phyloP scores from a whole-genome alignment of 92 coral and sea anemone species.

The Siderastrea siderea region DNA sequence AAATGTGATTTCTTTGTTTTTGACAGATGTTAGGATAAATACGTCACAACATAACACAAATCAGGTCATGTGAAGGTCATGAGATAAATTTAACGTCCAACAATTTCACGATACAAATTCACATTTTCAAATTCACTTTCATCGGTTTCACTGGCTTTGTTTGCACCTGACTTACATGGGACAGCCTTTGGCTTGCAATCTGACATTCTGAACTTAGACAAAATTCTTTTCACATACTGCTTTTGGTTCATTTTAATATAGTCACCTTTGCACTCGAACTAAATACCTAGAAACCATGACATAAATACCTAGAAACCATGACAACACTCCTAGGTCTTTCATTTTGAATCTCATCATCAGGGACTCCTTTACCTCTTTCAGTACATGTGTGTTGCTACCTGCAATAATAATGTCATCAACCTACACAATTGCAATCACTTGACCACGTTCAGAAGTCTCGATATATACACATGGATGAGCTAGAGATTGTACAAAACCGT shows the following conservation, averaged over 20 bases:
- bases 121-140: conserved; percentile 36
- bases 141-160: conserved; percentile 12
- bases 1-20: conserved; percentile 24
- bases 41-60: conserved; percentile 38
- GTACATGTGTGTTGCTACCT: conserved; percentile 30
- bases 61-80: conserved; percentile 51
- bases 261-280: conserved; percentile 11
- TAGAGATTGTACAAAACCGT: conserved; percentile 42
- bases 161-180: conserved; percentile 45
- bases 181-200: conserved; percentile 56
- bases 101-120: conserved; percentile 53
- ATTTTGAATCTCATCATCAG: conserved; percentile 50
- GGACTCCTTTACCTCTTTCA: conserved; percentile 15
- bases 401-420: conserved; percentile 62
- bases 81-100: conserved; percentile 56
- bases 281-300: conserved; percentile 46
- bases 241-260: conserved; percentile 38
- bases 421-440: conserved; percentile 32
- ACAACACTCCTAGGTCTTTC: conserved; percentile 62
- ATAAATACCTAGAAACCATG: conserved; percentile 52
- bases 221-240: conserved; percentile 31
- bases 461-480: conserved; percentile 56
- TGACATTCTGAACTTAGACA: conserved; percentile 49
- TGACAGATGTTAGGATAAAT: conserved; percentile 44
- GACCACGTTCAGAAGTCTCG: neutral